phyloP scores from a whole-genome alignment of 2,797 vertebrate genomes.

The Urosaurus nigricauda region DNA sequence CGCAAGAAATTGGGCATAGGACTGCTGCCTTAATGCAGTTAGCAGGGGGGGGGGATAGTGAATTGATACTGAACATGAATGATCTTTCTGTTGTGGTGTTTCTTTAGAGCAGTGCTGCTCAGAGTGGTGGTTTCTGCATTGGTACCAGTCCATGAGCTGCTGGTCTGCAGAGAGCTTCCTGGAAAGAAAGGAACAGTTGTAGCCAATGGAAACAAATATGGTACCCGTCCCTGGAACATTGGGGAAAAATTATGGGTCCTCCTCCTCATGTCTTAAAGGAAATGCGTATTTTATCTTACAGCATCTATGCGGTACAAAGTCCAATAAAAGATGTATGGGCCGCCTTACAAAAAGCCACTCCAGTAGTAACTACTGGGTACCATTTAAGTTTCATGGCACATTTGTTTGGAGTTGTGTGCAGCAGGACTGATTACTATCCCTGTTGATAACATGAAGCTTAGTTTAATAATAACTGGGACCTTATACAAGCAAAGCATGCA shows the following conservation, averaged over 20 bases:
- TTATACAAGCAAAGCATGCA: not conserved
- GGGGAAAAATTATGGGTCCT: too few species aligned
- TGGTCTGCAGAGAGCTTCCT: too few species aligned
- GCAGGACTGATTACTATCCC: not conserved
- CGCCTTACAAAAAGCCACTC: not conserved
- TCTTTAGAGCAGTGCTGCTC: not conserved
- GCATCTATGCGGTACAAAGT: not conserved
- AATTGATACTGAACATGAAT: not conserved
- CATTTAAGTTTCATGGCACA: not conserved
- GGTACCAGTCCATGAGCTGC: too few species aligned
- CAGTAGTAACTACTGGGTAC: not conserved
- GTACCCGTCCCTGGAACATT: too few species aligned
- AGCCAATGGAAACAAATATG: too few species aligned
- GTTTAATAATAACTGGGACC: not conserved
- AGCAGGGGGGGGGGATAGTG: not conserved
- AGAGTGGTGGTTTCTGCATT: not conserved
- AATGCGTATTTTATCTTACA: not conserved
- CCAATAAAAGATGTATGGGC: not conserved
- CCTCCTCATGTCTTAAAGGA: too few species aligned
- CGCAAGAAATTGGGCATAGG: not conserved
- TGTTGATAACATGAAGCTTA: constrained; percentile 4
- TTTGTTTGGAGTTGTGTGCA: not conserved
- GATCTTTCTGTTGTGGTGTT: not conserved
- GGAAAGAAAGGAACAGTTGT: too few species aligned
- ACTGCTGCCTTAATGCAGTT: not conserved